A percentile compares a stretch with the other conserved stretches of the same genome.
phyloP scores from a whole-genome alignment of 2,888 invertebrate species.

The Sinohyriopsis cumingii region DNA sequence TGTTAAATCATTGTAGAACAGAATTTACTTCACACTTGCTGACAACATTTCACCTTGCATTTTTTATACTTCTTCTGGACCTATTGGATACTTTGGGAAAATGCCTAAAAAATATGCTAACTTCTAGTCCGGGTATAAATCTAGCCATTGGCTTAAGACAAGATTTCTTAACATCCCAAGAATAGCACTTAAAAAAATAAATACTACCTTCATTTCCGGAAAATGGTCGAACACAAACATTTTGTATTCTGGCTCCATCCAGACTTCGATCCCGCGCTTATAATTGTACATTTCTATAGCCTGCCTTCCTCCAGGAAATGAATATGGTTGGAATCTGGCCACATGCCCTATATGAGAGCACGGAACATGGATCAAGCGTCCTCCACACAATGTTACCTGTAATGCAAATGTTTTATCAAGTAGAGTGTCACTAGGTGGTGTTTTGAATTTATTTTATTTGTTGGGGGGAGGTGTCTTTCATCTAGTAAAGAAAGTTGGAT shows the following conservation, averaged over 20 bases:
- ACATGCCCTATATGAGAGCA: slow-evolving; percentile 67
- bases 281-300: slow-evolving; percentile 56
- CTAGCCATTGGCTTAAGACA: not conserved
- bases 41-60: too few relatives aligned
- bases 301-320: slow-evolving; percentile 56
- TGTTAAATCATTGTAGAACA: too few relatives aligned
- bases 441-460: too few relatives aligned
- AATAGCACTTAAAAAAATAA: not conserved
- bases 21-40: too few relatives aligned
- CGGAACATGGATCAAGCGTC: slow-evolving; percentile 58
- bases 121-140: not conserved
- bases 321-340: slow-evolving; percentile 60
- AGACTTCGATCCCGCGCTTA: slow-evolving; percentile 60
- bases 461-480: too few relatives aligned
- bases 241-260: slow-evolving; percentile 56
- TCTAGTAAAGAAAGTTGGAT: too few relatives aligned
- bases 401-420: too few relatives aligned
- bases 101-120: not conserved
- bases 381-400: slow-evolving; percentile 66
- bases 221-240: slow-evolving; percentile 52
- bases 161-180: not conserved
- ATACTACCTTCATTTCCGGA: slow-evolving; percentile 56
- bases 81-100: not conserved
- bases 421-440: too few relatives aligned
- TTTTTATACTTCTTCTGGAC: not conserved